Percentiles rank a stretch among this genome's conserved stretches.
phyloP scores from a whole-genome alignment of 2,797 vertebrate species.

The Chrosomus eos region DNA sequence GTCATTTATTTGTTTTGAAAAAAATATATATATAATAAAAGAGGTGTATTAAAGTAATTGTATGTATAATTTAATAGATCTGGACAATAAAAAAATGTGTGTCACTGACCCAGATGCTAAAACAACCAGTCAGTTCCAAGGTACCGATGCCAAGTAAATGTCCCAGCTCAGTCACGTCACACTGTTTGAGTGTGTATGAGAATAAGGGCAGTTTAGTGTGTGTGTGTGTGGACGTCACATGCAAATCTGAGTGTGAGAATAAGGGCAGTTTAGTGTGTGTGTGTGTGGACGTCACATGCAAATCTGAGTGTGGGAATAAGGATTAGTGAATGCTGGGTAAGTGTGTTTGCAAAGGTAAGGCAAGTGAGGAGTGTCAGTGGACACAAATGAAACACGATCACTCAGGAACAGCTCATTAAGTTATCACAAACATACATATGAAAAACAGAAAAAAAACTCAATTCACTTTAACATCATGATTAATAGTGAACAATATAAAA shows the following conservation, averaged over 20 bases:
- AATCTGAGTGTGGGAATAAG: constrained; percentile 1
- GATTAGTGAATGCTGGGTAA: constrained; percentile 3
- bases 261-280: background rate
- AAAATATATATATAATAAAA: background rate
- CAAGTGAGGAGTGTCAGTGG: background rate
- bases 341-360: constrained; percentile 4
- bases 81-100: background rate
- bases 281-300: constrained; percentile 6
- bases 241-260: background rate
- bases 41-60: background rate
- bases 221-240: constrained; percentile 11
- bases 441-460: background rate
- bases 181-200: constrained; percentile 1
- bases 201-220: background rate
- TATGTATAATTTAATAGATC: background rate
- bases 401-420: background rate
- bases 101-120: background rate
- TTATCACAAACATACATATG: background rate
- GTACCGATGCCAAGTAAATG: background rate
- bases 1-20: background rate
- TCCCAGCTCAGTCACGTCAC: background rate
- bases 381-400: background rate
- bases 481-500: constrained; percentile 9
- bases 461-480: constrained; percentile 5
- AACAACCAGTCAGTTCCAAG: background rate